These are phyloP conservation scores for Takifugu rubripes DNA, from an alignment of 2,797 vertebrate species.

Conservation along the genomic window DNA sequence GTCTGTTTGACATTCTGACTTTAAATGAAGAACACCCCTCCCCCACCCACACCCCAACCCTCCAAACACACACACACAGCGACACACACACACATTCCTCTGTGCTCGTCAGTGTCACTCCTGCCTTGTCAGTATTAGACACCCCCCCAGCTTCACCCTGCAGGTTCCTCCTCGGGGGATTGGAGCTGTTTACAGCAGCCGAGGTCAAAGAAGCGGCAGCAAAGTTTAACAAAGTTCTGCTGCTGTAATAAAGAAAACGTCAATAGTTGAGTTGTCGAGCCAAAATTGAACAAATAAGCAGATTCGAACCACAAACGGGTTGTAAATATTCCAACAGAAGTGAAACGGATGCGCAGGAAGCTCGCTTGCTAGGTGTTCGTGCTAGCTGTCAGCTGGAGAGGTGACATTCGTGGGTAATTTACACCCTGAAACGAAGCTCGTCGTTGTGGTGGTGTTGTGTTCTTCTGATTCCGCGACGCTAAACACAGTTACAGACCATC, in stretches of 20 bases:
- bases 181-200: too few relatives aligned
- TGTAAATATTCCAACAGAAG: neutral
- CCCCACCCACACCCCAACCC: too few relatives aligned
- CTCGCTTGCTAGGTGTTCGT: neutral
- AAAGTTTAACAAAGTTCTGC: neutral
- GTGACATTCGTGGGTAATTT: neutral
- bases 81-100: too few relatives aligned
- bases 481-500: neutral
- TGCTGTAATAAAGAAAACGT: neutral
- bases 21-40: too few relatives aligned
- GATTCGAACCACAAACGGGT: neutral
- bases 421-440: neutral
- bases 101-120: neutral
- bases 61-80: too few relatives aligned
- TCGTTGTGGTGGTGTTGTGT: neutral
- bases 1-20: too few relatives aligned
- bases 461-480: neutral
- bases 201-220: too few relatives aligned
- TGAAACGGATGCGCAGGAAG: neutral
- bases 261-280: neutral
- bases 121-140: neutral
- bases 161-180: neutral
- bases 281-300: neutral
- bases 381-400: neutral
- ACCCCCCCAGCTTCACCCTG: neutral